A percentile compares a stretch with the other conserved stretches of the same genome.
Conservation (phyloP, 2,888 invertebrate species). For the Harpagoxenus sublaevis region DNA sequence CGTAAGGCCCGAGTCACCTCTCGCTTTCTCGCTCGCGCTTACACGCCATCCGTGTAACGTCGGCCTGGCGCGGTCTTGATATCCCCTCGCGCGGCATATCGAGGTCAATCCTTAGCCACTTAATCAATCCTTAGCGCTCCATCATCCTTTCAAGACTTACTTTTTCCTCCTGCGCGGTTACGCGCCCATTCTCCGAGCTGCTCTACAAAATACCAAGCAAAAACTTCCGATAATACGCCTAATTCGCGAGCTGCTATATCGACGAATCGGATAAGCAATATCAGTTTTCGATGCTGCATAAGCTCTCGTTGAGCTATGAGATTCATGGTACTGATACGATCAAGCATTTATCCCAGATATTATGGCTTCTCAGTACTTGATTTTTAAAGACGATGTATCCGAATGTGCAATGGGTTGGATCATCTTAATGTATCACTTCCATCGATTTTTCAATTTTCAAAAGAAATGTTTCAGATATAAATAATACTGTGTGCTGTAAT, state of each 20-base stretch:
- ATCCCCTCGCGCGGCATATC: constrained; percentile 26
- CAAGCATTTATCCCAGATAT: not conserved
- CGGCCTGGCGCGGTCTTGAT: constrained; percentile 3
- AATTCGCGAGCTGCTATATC: not conserved
- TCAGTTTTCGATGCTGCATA: constrained; percentile 2
- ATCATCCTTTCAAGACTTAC: constrained; percentile 27
- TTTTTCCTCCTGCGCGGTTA: too few relatives aligned
- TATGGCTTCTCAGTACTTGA: not conserved
- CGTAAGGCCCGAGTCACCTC: constrained; percentile 18
- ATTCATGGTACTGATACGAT: not conserved
- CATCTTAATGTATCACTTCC: too few relatives aligned
- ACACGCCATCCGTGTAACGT: constrained; percentile 16
- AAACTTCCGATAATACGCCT: not conserved
- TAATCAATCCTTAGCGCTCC: constrained; percentile 30
- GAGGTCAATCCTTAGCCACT: constrained; percentile 42
- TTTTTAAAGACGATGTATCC: constrained; percentile 11
- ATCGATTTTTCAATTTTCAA: not conserved
- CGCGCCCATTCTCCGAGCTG: not conserved
- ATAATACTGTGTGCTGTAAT: not conserved
- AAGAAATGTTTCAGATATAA: not conserved
- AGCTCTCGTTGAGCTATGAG: not conserved
- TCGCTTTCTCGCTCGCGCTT: constrained; percentile 9
- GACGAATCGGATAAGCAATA: not conserved
- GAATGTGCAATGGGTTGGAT: not conserved
- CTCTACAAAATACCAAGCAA: not conserved